Conservation (phyloP, 2,113 vertebrate genomes). For the Bujurquina vittata region DNA sequence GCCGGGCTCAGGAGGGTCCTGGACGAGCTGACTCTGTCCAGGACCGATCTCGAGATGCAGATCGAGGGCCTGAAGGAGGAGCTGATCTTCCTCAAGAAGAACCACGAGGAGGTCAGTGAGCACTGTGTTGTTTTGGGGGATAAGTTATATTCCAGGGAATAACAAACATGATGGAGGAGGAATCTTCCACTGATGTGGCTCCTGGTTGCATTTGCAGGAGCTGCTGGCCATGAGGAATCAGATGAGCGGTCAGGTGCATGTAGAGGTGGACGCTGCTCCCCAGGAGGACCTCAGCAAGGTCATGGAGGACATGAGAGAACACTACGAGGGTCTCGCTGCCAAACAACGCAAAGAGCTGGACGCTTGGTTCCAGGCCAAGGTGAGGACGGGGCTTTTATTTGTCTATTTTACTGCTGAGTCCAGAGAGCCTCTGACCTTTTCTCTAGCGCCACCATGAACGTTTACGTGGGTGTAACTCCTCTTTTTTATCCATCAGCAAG, state of each 20-base stretch:
- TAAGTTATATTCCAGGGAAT: not conserved
- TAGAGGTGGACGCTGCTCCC: constrained; percentile 79
- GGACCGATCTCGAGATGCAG: constrained; percentile 74
- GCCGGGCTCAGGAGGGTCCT: constrained; percentile 78
- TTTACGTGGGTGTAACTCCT: not conserved
- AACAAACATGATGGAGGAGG: too few relatives aligned
- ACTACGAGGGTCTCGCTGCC: constrained; percentile 84
- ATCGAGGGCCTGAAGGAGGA: constrained; percentile 75
- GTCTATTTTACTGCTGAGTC: not conserved
- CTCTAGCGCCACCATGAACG: not conserved
- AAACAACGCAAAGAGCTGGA: constrained; percentile 85
- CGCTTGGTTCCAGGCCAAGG: constrained; percentile 72
- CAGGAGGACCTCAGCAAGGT: constrained; percentile 63
- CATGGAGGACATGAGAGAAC: constrained; percentile 80
- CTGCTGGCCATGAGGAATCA: constrained; percentile 52
- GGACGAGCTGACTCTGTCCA: constrained; percentile 77
- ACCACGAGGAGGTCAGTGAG: constrained; percentile 76
- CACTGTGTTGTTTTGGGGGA: not conserved
- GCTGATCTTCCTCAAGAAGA: constrained; percentile 75
- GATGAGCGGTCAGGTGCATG: constrained; percentile 76
- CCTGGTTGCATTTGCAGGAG: constrained; percentile 59
- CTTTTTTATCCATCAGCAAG: too few relatives aligned
- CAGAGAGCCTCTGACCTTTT: not conserved
- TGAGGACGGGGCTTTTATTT: not conserved
- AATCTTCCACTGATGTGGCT: not conserved